These are phyloP conservation scores for Myotis yumanensis DNA, from an alignment of 2,113 vertebrate species.

Conservation along the genomic window DNA sequence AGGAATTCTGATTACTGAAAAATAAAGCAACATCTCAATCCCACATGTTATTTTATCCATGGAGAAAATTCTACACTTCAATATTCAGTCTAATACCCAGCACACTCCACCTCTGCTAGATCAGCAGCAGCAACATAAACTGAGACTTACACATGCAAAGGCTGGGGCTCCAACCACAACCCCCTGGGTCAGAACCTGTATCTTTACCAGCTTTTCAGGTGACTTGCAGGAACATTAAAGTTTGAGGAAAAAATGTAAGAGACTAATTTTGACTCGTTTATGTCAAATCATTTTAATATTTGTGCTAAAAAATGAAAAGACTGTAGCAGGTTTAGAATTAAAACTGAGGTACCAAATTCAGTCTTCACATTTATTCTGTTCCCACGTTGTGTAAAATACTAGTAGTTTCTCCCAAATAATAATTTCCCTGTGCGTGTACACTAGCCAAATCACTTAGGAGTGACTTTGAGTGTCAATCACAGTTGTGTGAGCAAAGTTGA, in stretches of 20 bases:
- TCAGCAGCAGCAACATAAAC: background rate
- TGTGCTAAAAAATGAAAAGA: background rate
- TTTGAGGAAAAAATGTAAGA: background rate
- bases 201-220: background rate
- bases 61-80: background rate
- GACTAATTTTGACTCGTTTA: background rate
- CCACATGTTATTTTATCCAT: background rate
- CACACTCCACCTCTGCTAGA: background rate
- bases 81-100: background rate
- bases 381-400: rapidly evolving
- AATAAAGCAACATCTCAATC: background rate
- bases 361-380: background rate
- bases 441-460: no score
- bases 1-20: background rate
- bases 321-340: background rate
- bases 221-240: background rate
- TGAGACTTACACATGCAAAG: background rate
- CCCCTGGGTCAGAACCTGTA: background rate
- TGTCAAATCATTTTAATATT: background rate
- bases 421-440: background rate
- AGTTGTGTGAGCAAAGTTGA: background rate
- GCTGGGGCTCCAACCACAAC: background rate
- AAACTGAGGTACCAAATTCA: background rate
- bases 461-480: background rate
- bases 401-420: background rate